A percentile compares a stretch with the other conserved stretches of the same genome.
These are phyloP conservation scores for Ceyx melanurus DNA, from an alignment of 2,113 vertebrate genomes.

Conservation along the genomic window DNA sequence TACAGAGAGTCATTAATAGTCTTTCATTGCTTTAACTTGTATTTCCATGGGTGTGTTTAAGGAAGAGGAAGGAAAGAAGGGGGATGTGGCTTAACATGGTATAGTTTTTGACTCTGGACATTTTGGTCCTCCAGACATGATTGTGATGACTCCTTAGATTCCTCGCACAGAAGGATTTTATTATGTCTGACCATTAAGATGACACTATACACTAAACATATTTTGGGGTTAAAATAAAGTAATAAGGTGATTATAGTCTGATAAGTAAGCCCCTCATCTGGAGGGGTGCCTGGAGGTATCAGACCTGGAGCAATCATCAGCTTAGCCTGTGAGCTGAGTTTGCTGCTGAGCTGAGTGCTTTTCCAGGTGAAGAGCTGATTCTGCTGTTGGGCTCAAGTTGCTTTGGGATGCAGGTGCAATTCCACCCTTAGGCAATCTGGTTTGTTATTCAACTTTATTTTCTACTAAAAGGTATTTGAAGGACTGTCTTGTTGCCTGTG, in stretches of 20 bases:
- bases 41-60: background rate
- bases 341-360: background rate
- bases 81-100: fast-evolving
- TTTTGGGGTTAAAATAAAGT: background rate
- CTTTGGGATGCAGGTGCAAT: background rate
- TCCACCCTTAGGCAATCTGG: background rate
- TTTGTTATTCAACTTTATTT: background rate
- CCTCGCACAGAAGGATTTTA: background rate
- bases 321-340: background rate
- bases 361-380: background rate
- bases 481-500: background rate
- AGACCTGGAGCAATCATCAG: background rate
- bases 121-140: background rate
- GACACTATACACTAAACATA: background rate
- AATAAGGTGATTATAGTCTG: background rate
- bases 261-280: too few relatives aligned
- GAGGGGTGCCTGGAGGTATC: background rate
- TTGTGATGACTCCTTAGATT: background rate
- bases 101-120: fast-evolving
- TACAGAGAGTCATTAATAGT: background rate
- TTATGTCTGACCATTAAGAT: fast-evolving
- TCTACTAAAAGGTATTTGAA: background rate
- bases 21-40: background rate
- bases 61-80: background rate
- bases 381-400: background rate